A percentile compares a stretch with the other conserved stretches of the same genome.
Conservation (phyloP, 1,140 invertebrate species). For the Penaeus vannamei region DNA sequence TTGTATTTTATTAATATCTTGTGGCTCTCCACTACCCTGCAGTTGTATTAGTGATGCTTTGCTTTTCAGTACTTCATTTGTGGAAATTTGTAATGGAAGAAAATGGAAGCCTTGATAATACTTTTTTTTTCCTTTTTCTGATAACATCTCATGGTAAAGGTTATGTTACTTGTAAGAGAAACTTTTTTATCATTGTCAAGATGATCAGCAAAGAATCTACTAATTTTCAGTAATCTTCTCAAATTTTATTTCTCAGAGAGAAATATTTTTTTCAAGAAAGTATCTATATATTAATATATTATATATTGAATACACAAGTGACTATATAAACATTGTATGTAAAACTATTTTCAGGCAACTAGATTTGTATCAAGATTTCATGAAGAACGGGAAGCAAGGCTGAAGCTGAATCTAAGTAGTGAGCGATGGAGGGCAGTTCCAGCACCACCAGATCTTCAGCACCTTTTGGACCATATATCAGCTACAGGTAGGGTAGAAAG, state of each 20-base stretch:
- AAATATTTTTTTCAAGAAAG: no score
- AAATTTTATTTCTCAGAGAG: no score
- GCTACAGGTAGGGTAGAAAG: slow-evolving; percentile 71
- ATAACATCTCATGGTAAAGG: no score
- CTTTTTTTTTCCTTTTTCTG: neutral
- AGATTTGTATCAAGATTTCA: slow-evolving; percentile 94
- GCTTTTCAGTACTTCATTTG: neutral
- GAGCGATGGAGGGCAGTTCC: slow-evolving; percentile 96
- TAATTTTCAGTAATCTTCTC: no score
- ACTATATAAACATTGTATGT: no score
- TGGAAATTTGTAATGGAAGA: neutral
- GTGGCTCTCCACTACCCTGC: neutral
- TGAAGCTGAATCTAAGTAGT: slow-evolving; percentile 87
- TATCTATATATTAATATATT: no score
- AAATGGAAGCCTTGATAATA: no score
- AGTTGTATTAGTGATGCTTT: neutral
- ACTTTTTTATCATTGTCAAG: no score
- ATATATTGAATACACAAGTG: no score
- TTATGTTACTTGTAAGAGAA: no score
- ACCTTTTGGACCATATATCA: slow-evolving; percentile 83
- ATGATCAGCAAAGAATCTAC: no score
- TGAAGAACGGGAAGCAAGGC: slow-evolving; percentile 86
- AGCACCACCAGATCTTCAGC: slow-evolving; percentile 89
- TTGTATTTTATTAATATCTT: slow-evolving; percentile 29
- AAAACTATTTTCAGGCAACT: slow-evolving; percentile 78